Percentiles rank a stretch among this genome's conserved stretches.
Conservation (phyloP, 2,888 invertebrate species). For the Agrotis segetum region DNA sequence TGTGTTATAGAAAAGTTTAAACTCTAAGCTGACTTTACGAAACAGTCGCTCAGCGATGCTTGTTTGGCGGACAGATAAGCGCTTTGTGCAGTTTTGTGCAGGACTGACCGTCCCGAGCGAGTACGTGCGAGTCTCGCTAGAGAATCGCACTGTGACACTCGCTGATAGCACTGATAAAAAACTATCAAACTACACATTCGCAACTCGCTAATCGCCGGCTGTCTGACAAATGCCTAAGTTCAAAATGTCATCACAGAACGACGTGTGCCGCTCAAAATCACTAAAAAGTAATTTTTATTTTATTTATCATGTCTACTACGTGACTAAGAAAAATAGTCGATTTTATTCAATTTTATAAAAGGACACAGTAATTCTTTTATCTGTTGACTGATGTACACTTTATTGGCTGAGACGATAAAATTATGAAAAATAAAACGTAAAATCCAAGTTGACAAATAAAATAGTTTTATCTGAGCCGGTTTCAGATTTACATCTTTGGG, state of each 20-base stretch:
- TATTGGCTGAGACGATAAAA: slow-evolving; percentile 45
- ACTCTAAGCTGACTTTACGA: too few relatives aligned
- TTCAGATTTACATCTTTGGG: slow-evolving; percentile 21
- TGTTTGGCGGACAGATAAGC: too few relatives aligned
- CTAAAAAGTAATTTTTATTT: slow-evolving; percentile 1
- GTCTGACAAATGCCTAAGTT: not conserved
- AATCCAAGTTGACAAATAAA: slow-evolving; percentile 30
- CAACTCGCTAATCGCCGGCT: too few relatives aligned
- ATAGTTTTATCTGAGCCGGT: slow-evolving; percentile 7
- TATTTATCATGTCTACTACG: slow-evolving; percentile 20
- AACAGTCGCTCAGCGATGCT: too few relatives aligned
- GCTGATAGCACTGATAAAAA: too few relatives aligned
- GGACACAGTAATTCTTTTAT: slow-evolving; percentile 28
- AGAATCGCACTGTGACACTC: too few relatives aligned
- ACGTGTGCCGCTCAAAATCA: not conserved
- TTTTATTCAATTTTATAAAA: slow-evolving; percentile 27
- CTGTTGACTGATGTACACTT: slow-evolving; percentile 48
- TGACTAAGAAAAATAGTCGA: slow-evolving; percentile 25
- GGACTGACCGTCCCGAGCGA: too few relatives aligned
- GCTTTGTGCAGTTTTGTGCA: too few relatives aligned
- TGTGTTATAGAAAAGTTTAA: too few relatives aligned
- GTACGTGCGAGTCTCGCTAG: too few relatives aligned
- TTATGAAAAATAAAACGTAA: slow-evolving; percentile 39
- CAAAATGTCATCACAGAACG: not conserved
- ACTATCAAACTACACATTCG: too few relatives aligned